Evolutionary conservation across 2,888 invertebrate species (phyloP).

Genomic region (Drosophila subsilvestris): DNA sequence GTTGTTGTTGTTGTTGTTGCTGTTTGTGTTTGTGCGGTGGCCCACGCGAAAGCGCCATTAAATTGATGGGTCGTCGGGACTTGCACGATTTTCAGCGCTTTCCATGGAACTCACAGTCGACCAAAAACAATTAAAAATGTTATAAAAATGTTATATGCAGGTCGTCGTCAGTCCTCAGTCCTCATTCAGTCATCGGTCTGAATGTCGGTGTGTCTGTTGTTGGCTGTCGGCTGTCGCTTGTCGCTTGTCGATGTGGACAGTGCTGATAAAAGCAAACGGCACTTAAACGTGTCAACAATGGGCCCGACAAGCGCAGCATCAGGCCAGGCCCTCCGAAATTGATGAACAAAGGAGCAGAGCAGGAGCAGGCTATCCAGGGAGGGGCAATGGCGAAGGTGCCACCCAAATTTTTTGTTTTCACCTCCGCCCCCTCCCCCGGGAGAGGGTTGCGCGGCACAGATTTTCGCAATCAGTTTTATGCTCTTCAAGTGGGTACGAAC

Average conservation of each 20-base stretch:
- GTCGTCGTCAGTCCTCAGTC: slow-evolving; percentile 35
- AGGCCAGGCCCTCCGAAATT: slow-evolving; percentile 47
- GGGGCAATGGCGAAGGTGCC: slow-evolving; percentile 6
- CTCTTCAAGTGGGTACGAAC: slow-evolving; percentile 70
- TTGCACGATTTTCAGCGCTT: slow-evolving; percentile 39
- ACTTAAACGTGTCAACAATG: slow-evolving; percentile 80
- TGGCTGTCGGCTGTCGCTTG: slow-evolving; percentile 15
- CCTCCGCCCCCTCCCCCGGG: too few relatives aligned
- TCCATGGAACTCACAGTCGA: slow-evolving; percentile 64
- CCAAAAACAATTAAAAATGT: slow-evolving; percentile 78
- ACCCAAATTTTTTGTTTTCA: slow-evolving; percentile 24
- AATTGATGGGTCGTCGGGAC: slow-evolving; percentile 66
- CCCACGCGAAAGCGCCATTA: slow-evolving; percentile 72
- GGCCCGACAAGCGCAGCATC: slow-evolving; percentile 68
- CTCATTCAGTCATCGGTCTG: neutral
- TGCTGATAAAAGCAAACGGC: slow-evolving; percentile 77
- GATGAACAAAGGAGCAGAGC: slow-evolving; percentile 63
- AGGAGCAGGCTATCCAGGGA: slow-evolving; percentile 23
- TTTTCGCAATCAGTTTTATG: slow-evolving; percentile 79
- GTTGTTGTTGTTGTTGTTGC: slow-evolving; percentile 13
- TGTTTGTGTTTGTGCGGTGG: slow-evolving; percentile 18
- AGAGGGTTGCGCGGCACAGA: slow-evolving; percentile 66
- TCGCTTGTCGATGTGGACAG: slow-evolving; percentile 50
- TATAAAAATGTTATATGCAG: slow-evolving; percentile 74
- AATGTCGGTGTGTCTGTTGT: neutral